phyloP scores from a whole-genome alignment of 2,113 vertebrate species.

The Acrocephalus kingi region DNA sequence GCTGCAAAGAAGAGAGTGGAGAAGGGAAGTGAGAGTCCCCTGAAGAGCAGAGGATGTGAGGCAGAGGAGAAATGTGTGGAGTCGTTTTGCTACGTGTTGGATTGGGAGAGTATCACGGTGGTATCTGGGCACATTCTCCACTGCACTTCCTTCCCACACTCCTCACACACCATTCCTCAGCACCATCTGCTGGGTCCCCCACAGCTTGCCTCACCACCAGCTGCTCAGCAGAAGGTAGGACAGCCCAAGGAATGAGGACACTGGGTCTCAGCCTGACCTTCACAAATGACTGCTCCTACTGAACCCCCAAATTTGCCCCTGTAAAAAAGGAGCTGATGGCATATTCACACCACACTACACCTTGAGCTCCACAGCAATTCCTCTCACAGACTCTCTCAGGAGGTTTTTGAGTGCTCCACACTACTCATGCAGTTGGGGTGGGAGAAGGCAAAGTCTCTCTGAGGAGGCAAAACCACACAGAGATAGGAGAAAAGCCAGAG shows the following conservation, averaged over 20 bases:
- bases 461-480: not conserved
- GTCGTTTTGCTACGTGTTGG: not conserved
- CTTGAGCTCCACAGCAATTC: not conserved
- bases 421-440: not conserved
- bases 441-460: not conserved
- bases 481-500: not conserved
- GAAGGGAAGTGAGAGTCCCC: not conserved
- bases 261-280: not conserved
- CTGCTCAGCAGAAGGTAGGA: constrained; percentile 25
- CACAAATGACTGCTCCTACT: not conserved
- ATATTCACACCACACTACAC: not conserved
- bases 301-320: rapidly evolving
- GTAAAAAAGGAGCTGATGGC: not conserved
- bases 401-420: not conserved
- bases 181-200: constrained; percentile 23
- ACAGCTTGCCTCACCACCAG: constrained; percentile 3
- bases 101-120: not conserved
- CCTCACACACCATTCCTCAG: not conserved
- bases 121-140: not conserved
- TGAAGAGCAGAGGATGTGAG: not conserved
- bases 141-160: constrained; percentile 28
- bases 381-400: not conserved
- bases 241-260: not conserved
- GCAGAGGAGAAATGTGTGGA: not conserved
- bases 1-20: not conserved